Conservation (phyloP, 2,888 invertebrate species). For the Eupeodes luniger region DNA sequence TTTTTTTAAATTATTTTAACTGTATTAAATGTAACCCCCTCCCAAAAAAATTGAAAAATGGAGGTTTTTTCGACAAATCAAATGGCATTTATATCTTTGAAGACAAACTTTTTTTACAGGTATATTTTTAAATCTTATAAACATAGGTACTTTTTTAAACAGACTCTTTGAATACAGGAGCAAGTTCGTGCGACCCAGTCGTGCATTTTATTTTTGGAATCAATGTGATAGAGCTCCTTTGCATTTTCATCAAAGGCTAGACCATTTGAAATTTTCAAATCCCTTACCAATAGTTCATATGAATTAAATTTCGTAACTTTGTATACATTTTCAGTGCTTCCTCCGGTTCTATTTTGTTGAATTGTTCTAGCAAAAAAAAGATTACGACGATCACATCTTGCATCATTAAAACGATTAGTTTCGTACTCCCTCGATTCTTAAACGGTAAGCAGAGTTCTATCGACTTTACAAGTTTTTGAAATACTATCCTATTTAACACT, state of each 20-base stretch:
- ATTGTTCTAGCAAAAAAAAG: constrained; percentile 89
- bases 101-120: too few species aligned
- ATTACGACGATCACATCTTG: constrained; percentile 89
- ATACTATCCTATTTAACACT: constrained; percentile 88
- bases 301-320: constrained; percentile 79
- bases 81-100: too few species aligned
- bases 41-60: too few species aligned
- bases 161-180: too few species aligned
- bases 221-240: constrained; percentile 90
- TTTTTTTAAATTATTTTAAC: too few species aligned
- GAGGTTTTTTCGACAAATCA: too few species aligned
- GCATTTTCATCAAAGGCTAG: constrained; percentile 89
- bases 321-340: constrained; percentile 82
- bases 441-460: constrained; percentile 86
- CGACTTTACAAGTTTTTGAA: constrained; percentile 84
- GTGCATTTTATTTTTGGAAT: too few species aligned
- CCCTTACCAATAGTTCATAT: constrained; percentile 78
- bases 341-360: constrained; percentile 81
- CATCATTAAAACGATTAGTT: constrained; percentile 80
- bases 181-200: too few species aligned
- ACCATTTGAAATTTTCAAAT: constrained; percentile 90
- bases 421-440: constrained; percentile 81
- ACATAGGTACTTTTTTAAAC: too few species aligned
- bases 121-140: too few species aligned
- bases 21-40: too few species aligned